Evolutionary conservation across 2,113 vertebrate genomes (phyloP), one percentile per base, ranked within the genome.

Genomic region (Shinisaurus crocodilurus): DNA sequence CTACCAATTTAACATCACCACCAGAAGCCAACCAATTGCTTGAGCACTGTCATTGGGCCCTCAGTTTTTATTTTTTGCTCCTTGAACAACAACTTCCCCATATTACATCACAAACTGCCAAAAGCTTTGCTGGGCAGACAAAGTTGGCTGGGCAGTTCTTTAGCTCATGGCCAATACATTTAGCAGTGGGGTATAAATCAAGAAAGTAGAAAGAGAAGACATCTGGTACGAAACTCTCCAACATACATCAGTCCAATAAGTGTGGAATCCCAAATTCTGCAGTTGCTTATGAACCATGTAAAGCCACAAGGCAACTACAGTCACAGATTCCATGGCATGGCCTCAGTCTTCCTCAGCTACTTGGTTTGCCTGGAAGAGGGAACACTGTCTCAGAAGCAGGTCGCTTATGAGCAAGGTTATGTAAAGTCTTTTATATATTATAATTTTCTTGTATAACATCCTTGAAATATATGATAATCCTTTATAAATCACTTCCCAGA

Each of bases 401-500:
- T 18, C 32, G 13, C 23, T 75, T 86, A 86, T 57, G 50, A 86
- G 69, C 25, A 37, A 0, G 15, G 50, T n/a, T 86, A 40, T 40
- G 10, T 29, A 57, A 57, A 74, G 57, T 40, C 48, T 40, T 72
- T 48, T 37, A 75, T 74, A 27, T 86, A 57, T 40, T 29, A 37
- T 13, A 74, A 60, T 60, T 75, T 57, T 54, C 70, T 54, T 57
- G n/a, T 37, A 60, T 86, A 86, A 86, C 70, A 75, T 37, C 48
- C 85, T 86, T 75, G 48, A 20, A 75, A 86, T 57, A 48, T 70
- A 37, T 60, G n/a, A 29, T 75, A 75, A 76, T 75, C 34, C 50
- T 79, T 63, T 82, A 32, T 82, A 82, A 88, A 69, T 40, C 48
- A 82, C 29, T 70, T 88, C 45, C n/a, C 65, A 82, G 67, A 57